Conservation (phyloP, 1,140 invertebrate genomes). For the Megalopta genalis region DNA sequence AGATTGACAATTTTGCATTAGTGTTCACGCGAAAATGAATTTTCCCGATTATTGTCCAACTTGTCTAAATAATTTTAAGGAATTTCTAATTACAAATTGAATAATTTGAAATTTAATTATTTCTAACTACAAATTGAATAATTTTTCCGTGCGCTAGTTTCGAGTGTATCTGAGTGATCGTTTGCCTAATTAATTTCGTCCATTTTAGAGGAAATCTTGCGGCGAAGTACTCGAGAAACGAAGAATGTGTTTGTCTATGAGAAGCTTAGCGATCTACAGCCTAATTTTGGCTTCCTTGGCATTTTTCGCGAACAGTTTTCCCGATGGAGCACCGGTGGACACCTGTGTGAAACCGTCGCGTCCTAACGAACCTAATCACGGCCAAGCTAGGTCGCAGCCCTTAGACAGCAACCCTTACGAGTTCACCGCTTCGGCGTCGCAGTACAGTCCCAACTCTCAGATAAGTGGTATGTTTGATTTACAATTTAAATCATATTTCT, state of each 20-base stretch:
- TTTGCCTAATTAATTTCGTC: background rate
- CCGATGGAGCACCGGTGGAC: constrained; percentile 88
- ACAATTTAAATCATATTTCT: background rate
- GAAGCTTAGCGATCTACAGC: constrained; percentile 4
- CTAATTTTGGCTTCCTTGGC: constrained; percentile 40
- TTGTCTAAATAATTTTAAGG: too few relatives aligned
- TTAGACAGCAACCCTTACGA: constrained; percentile 83
- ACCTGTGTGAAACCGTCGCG: constrained; percentile 85
- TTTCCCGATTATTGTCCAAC: too few relatives aligned
- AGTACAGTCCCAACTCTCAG: constrained; percentile 84
- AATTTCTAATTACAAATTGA: too few relatives aligned
- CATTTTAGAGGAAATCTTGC: background rate
- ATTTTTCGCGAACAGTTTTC: constrained; percentile 79
- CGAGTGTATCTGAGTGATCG: background rate
- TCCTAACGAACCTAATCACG: constrained; percentile 88
- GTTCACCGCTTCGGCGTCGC: constrained; percentile 82
- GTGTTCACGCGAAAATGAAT: too few relatives aligned
- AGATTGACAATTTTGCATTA: too few relatives aligned
- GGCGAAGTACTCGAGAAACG: constrained; percentile 10
- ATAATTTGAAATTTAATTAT: too few relatives aligned
- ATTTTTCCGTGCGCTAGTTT: background rate
- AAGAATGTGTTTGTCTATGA: constrained; percentile 30
- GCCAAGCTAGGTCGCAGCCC: constrained; percentile 84
- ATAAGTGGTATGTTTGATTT: constrained; percentile 81
- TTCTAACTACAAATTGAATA: too few relatives aligned